phyloP scores from a whole-genome alignment of 2,113 vertebrate species.

The Sander lucioperca region DNA sequence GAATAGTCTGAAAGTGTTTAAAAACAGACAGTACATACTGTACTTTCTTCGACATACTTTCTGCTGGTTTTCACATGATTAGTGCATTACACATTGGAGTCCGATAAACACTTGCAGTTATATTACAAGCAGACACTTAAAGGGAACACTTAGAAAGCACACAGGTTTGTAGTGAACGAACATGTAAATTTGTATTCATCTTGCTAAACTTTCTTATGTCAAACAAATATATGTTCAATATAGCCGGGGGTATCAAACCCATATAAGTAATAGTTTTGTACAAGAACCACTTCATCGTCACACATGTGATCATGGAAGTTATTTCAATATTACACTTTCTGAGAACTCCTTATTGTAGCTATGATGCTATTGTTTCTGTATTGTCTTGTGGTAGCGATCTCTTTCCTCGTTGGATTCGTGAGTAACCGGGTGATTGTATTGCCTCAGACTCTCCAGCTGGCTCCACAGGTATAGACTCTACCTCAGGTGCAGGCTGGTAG shows the following conservation, averaged over 20 bases:
- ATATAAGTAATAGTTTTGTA: constrained; percentile 65
- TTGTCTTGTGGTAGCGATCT: constrained; percentile 88
- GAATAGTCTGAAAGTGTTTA: constrained; percentile 33
- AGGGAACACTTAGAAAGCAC: constrained; percentile 77
- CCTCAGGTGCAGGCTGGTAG: constrained; percentile 91
- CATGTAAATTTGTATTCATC: constrained; percentile 62
- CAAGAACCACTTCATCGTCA: constrained; percentile 56
- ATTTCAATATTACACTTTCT: constrained; percentile 65
- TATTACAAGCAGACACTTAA: constrained; percentile 84
- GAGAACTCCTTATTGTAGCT: constrained; percentile 62
- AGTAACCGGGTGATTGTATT: constrained; percentile 82
- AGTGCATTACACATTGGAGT: constrained; percentile 77
- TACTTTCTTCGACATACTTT: constrained; percentile 34
- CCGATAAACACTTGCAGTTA: constrained; percentile 80
- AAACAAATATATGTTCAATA: constrained; percentile 77
- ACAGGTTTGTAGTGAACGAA: constrained; percentile 77
- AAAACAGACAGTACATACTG: constrained; percentile 45
- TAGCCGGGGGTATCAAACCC: constrained; percentile 82
- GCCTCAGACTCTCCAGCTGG: constrained; percentile 90
- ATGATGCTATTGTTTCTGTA: constrained; percentile 82
- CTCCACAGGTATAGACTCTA: constrained; percentile 93
- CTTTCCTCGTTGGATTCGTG: constrained; percentile 89
- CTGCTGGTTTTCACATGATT: constrained; percentile 69
- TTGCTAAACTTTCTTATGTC: constrained; percentile 74
- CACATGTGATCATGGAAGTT: constrained; percentile 49